Base-by-base conservation (phyloP, 37 sponge, comb jelly and placozoan species). In the Hexactinellida sp. region DNA sequence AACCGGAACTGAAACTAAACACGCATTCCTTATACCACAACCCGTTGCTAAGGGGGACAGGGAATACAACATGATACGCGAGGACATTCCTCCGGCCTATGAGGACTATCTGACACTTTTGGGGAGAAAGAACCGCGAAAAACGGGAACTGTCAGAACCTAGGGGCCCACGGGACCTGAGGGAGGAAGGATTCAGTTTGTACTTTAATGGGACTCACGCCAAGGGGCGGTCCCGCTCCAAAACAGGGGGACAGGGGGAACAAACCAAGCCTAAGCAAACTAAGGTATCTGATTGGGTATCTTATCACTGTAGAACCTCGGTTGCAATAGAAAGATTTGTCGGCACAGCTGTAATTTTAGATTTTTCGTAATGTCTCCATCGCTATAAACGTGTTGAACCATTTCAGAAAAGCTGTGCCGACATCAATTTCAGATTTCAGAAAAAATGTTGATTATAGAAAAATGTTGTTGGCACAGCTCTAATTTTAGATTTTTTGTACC, bases 151-250 rank as follows among this genome's bases (percentile, higher is more conserved):
- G 76, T 21, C 5, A 21, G 32, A 32, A 23, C 3, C 34, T 7
- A 7, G 34, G 34, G 76, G 30, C 13, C 52, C 52, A 21, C 3
- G 13, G 76, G 76, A 63, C 13, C 28, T 7, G 34, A 63, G 76
- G 76, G 76, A 63, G 76, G 76, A 63, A 28, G 76, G 76, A 1
- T 63, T 63, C 76, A 63, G 76, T 63, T n/a, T 63, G 5, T 63
- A 63, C 34, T 63, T 63, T n/a, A 63, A 63, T 23, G 76, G 76
- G 76, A 63, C 76, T 23, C 76, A 63, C 34, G 76, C 76, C 13
- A 63, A 63, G 34, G 76, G 76, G 30, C 21, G 76, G 5, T 5
- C 76, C 5, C 21, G 76, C 3, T 23, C 76, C 34, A 63, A 63
- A n/a, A 63, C 76, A 63, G 76, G 76, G 1, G 76, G 76, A 1